Evolutionary conservation across 1,140 invertebrate genomes (phyloP).

Genomic region (Heliothis subflexa): DNA sequence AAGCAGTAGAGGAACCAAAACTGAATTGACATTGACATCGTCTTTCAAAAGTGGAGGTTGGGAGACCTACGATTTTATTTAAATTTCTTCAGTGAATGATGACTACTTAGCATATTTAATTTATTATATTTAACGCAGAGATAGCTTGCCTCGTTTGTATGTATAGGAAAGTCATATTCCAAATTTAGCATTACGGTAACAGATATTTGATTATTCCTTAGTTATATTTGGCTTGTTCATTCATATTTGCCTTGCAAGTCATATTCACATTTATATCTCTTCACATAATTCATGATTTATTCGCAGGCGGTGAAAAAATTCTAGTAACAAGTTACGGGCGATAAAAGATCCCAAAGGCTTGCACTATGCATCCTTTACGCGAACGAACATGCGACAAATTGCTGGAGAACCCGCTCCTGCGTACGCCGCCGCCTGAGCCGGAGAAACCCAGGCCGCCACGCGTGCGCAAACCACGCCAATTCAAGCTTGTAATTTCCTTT

Average conservation of each 20-base stretch:
- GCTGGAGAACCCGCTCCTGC: slow-evolving; percentile 67
- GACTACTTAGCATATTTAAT: background rate
- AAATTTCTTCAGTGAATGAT: background rate
- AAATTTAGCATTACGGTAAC: background rate
- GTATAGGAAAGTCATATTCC: background rate
- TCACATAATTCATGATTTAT: slow-evolving; percentile 15
- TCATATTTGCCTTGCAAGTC: too few relatives aligned
- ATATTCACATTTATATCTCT: too few relatives aligned
- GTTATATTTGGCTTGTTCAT: too few relatives aligned
- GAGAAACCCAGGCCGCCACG: slow-evolving; percentile 68
- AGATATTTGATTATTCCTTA: background rate
- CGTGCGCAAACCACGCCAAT: slow-evolving; percentile 68
- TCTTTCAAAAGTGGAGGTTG: too few relatives aligned
- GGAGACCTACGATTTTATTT: background rate
- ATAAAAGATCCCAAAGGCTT: background rate
- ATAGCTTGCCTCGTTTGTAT: background rate
- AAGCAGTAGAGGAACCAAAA: too few relatives aligned
- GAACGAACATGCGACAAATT: slow-evolving; percentile 71
- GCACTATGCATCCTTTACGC: slow-evolving; percentile 69
- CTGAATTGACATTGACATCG: too few relatives aligned
- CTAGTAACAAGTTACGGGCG: background rate
- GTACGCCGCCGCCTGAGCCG: slow-evolving; percentile 74
- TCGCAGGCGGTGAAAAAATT: background rate
- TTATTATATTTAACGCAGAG: background rate
- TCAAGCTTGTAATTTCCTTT: slow-evolving; percentile 70